These are phyloP conservation scores for Tiaroga cobitis DNA, from an alignment of 2,797 vertebrate species.

Conservation along the genomic window DNA sequence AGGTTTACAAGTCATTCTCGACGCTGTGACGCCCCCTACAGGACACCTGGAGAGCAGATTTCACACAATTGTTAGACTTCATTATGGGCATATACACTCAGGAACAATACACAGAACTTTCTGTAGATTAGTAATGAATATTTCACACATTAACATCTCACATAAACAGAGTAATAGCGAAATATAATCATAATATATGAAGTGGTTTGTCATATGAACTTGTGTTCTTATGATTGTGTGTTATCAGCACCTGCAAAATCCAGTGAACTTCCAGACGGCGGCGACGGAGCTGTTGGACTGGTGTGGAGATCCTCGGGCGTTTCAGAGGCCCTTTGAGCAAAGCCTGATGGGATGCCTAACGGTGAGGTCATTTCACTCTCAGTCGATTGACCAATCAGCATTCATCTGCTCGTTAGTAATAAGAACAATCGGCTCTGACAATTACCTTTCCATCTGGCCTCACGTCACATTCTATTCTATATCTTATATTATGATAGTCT, in stretches of 20 bases:
- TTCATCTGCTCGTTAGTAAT: neutral
- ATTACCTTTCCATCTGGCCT: neutral
- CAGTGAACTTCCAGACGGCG: constrained; percentile 98
- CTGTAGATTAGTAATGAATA: neutral
- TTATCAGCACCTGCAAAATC: constrained; percentile 96
- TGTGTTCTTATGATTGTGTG: too few species aligned
- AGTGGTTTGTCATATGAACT: neutral
- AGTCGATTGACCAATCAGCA: neutral
- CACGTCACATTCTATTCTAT: neutral
- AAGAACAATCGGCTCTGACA: neutral
- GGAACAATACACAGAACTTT: neutral
- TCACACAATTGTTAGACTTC: neutral
- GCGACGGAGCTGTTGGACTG: constrained; percentile 97
- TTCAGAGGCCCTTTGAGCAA: constrained; percentile 96
- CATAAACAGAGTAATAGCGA: neutral
- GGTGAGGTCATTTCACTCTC: constrained; percentile 72
- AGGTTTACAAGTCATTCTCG: neutral
- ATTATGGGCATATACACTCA: neutral
- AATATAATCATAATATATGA: neutral
- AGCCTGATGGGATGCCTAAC: constrained; percentile 98
- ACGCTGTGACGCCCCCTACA: neutral
- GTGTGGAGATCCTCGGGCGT: constrained; percentile 96
- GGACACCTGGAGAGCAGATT: neutral
- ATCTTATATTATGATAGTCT: neutral
- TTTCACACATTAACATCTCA: neutral